A percentile compares a stretch with the other conserved stretches of the same genome.
Conservation (phyloP, 2,797 vertebrate genomes). For the Bradypodion pumilum region DNA sequence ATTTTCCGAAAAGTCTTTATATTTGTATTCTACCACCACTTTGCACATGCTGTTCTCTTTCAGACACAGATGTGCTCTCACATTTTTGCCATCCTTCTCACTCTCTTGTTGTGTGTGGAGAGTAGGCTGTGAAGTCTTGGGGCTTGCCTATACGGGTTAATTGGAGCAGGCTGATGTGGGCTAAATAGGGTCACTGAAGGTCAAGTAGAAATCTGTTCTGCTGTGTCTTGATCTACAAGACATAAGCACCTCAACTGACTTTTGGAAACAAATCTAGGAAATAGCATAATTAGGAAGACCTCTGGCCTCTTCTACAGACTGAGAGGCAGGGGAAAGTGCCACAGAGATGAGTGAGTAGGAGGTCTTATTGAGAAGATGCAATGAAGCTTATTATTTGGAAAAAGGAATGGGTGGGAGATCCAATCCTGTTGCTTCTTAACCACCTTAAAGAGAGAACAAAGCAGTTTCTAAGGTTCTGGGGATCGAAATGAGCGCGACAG, state of each 20-base stretch:
- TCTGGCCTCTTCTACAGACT: fast-evolving
- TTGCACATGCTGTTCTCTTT: no score
- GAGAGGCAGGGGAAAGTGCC: background rate
- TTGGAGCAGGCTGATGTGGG: no score
- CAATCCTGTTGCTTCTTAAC: background rate
- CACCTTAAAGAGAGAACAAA: background rate
- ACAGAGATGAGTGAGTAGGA: background rate
- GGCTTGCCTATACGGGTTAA: background rate
- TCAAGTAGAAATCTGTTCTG: no score
- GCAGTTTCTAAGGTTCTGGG: fast-evolving
- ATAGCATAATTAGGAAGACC: background rate
- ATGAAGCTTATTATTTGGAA: background rate
- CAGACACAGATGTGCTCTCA: no score
- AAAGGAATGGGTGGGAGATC: background rate
- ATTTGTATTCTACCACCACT: no score
- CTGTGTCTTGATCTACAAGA: no score
- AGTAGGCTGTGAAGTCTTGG: background rate
- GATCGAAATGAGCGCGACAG: background rate
- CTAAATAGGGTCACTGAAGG: no score
- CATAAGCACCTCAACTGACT: no score
- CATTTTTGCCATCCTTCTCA: no score
- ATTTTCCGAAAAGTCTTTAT: background rate
- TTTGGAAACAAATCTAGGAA: background rate
- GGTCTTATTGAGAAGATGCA: background rate
- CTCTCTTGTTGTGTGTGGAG: background rate